These are phyloP conservation scores for Globia sparganii DNA, from an alignment of 2,888 invertebrate genomes.

Conservation along the genomic window DNA sequence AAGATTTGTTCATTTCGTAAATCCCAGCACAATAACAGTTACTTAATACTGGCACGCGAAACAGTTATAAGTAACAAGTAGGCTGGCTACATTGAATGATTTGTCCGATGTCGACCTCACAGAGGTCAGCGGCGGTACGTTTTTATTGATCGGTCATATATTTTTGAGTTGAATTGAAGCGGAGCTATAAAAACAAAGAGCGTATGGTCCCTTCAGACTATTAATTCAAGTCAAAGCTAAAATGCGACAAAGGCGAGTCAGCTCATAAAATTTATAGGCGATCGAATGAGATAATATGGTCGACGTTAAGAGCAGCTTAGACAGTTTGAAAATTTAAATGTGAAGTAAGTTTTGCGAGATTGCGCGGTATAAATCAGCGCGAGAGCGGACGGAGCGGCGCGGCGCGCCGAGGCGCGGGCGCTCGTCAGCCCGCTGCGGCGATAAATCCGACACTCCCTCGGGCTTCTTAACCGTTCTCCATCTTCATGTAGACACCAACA, in stretches of 20 bases:
- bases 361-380: slow-evolving; percentile 90
- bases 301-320: slow-evolving; percentile 90
- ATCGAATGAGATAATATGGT: slow-evolving; percentile 91
- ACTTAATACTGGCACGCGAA: slow-evolving; percentile 73
- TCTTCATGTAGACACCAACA: slow-evolving; percentile 80
- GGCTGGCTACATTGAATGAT: slow-evolving; percentile 45
- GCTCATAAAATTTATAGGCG: slow-evolving; percentile 91
- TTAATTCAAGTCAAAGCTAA: slow-evolving; percentile 86
- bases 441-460: slow-evolving; percentile 89
- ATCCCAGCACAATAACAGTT: slow-evolving; percentile 81
- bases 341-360: slow-evolving; percentile 91
- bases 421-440: slow-evolving; percentile 83
- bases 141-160: slow-evolving; percentile 64
- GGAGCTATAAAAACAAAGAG: slow-evolving; percentile 78
- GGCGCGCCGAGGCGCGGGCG: slow-evolving; percentile 77
- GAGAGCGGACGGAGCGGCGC: slow-evolving; percentile 74
- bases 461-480: slow-evolving; percentile 86
- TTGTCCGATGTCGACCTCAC: slow-evolving; percentile 28
- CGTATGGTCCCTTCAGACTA: slow-evolving; percentile 81
- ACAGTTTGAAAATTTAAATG: slow-evolving; percentile 91
- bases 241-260: slow-evolving; percentile 88
- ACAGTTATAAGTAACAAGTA: slow-evolving; percentile 72
- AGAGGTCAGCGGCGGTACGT: slow-evolving; percentile 47
- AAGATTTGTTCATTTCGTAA: slow-evolving; percentile 85
- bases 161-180: slow-evolving; percentile 68